A percentile compares a stretch with the other conserved stretches of the same genome.
Evolutionary conservation across 53 echinoderm and acorn worm genomes (phyloP).

Genomic region (Zoroaster sp.): DNA sequence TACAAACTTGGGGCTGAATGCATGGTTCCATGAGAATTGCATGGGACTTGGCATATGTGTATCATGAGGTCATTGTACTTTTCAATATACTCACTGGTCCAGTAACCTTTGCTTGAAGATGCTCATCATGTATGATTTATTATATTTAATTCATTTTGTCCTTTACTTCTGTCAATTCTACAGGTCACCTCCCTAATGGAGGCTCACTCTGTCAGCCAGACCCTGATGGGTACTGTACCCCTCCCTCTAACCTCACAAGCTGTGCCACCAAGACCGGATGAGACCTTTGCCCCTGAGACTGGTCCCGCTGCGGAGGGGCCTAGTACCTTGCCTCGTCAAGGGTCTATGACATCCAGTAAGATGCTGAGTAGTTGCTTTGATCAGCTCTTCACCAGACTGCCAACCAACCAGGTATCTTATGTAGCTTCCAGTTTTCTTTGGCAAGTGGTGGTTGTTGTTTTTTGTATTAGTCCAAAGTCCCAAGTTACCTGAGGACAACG

Average conservation of each 20-base stretch:
- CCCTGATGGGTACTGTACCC: slow-evolving; percentile 53
- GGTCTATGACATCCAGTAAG: slow-evolving; percentile 70
- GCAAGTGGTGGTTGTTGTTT: no score
- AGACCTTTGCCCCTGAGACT: slow-evolving; percentile 18
- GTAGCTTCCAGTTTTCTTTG: no score
- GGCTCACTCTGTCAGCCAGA: slow-evolving; percentile 64
- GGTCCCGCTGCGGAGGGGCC: slow-evolving; percentile 12
- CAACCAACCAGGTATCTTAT: slow-evolving; percentile 49
- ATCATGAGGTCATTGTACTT: no score
- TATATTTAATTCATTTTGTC: not conserved
- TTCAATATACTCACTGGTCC: not conserved
- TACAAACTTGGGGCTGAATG: no score
- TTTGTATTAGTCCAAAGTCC: not conserved
- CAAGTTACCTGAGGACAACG: not conserved
- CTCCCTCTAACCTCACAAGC: slow-evolving; percentile 44
- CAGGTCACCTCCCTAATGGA: slow-evolving; percentile 61
- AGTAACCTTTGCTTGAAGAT: not conserved
- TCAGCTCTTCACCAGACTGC: slow-evolving; percentile 84
- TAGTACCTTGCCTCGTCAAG: slow-evolving; percentile 26
- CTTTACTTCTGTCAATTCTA: not conserved
- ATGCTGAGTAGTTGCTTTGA: slow-evolving; percentile 89
- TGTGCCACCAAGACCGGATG: slow-evolving; percentile 29
- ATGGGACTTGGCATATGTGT: no score
- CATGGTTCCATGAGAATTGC: no score
- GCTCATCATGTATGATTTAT: no score